Conservation (phyloP, 2,113 vertebrate genomes). For the Cacatua alba region DNA sequence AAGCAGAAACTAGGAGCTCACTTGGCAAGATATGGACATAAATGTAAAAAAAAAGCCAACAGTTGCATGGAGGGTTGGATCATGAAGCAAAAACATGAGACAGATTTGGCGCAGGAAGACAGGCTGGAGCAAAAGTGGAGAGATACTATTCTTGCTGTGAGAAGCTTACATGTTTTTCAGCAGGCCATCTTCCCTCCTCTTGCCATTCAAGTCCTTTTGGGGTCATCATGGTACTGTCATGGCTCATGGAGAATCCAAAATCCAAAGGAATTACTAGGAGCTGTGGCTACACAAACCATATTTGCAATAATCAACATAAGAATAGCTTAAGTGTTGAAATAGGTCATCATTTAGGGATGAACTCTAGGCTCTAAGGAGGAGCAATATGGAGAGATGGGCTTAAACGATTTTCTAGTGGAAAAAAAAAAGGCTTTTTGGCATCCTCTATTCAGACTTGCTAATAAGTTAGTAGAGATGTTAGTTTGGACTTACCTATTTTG, state of each 20-base stretch:
- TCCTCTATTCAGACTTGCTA: not conserved
- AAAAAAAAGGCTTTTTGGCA: not conserved
- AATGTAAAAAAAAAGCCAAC: not conserved
- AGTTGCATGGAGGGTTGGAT: rapidly evolving
- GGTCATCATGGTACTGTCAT: not conserved
- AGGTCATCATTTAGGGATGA: not conserved
- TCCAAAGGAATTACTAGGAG: not conserved
- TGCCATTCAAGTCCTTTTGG: not conserved
- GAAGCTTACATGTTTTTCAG: not conserved
- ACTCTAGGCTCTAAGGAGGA: not conserved
- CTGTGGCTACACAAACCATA: not conserved
- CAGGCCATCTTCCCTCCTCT: not conserved
- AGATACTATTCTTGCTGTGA: not conserved
- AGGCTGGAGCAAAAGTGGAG: not conserved
- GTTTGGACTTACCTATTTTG: not conserved
- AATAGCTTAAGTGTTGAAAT: not conserved
- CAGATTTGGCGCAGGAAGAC: not conserved
- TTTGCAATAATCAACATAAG: not conserved
- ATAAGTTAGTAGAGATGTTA: not conserved
- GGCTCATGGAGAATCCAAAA: not conserved
- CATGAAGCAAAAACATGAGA: not conserved
- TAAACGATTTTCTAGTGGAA: not conserved
- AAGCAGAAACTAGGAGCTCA: not conserved
- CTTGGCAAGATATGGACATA: not conserved
- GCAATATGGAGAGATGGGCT: not conserved